Conservation (phyloP, 2,113 vertebrate species). For the Tauraco erythrolophus region DNA sequence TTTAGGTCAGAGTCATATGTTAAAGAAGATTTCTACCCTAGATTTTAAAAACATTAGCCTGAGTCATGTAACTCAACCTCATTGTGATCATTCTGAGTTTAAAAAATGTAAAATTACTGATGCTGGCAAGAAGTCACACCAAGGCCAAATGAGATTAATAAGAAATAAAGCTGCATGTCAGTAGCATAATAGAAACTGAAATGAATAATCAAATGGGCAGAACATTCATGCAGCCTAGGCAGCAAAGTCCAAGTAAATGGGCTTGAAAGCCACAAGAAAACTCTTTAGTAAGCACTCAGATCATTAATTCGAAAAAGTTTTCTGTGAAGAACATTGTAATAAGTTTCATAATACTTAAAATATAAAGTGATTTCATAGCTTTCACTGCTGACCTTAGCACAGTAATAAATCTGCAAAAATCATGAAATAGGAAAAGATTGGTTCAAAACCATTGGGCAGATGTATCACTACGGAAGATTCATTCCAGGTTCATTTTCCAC, state of each 20-base stretch:
- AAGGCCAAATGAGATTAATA: conserved; percentile 29
- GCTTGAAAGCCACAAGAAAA: not conserved
- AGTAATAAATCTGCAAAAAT: not conserved
- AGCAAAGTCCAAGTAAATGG: not conserved
- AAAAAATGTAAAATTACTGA: conserved; percentile 36
- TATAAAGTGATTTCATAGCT: not conserved
- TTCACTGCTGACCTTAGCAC: not conserved
- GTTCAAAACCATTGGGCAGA: not conserved
- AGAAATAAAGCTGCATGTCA: conserved; percentile 15
- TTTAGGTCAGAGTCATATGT: not conserved
- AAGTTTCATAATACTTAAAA: not conserved
- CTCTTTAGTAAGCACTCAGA: not conserved
- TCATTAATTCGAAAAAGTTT: not conserved
- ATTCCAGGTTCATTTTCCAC: not conserved
- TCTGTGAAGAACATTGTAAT: not conserved
- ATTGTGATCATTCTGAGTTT: conserved; percentile 18
- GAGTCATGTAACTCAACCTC: not conserved
- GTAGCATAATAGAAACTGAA: conserved; percentile 21
- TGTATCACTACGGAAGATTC: not conserved
- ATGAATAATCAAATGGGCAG: conserved; percentile 12
- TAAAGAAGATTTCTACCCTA: not conserved
- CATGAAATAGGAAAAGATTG: not conserved
- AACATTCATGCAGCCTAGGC: not conserved
- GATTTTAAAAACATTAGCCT: not conserved
- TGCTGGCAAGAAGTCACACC: conserved; percentile 11